A percentile compares a stretch with the other conserved stretches of the same genome.
Evolutionary conservation across 1,140 invertebrate genomes (phyloP).

Genomic region (Gryon sp.): DNA sequence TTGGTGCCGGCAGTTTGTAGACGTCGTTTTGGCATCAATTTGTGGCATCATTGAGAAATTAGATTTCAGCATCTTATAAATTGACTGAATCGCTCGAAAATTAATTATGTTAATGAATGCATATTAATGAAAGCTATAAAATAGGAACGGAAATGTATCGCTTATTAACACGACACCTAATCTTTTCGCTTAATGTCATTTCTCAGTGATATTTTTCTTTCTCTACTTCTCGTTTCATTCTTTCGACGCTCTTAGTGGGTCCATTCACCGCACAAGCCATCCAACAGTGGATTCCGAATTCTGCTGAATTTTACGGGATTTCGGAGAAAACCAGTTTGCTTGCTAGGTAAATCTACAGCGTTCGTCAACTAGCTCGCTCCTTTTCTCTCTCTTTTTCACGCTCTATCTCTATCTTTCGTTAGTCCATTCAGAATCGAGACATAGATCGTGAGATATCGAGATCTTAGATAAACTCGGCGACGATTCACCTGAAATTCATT

Average conservation of each 20-base stretch:
- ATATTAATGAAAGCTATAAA: constrained; percentile 54
- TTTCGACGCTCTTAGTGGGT: constrained; percentile 41
- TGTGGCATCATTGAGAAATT: constrained; percentile 3
- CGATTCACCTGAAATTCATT: constrained; percentile 52
- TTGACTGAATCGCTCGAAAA: constrained; percentile 14
- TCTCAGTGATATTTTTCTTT: constrained; percentile 54
- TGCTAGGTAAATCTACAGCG: constrained; percentile 56
- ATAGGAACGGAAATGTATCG: constrained; percentile 52
- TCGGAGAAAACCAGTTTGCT: constrained; percentile 72
- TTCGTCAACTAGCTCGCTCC: constrained; percentile 47
- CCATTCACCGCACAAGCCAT: constrained; percentile 47
- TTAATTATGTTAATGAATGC: constrained; percentile 55
- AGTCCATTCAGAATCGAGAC: constrained; percentile 54
- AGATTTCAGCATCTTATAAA: constrained; percentile 10
- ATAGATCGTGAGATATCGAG: constrained; percentile 59
- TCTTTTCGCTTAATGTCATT: constrained; percentile 52
- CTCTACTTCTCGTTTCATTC: constrained; percentile 37
- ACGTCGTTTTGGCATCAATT: constrained; percentile 10
- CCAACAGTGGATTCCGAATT: constrained; percentile 55
- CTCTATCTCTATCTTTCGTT: constrained; percentile 10
- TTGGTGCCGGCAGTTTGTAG: background rate
- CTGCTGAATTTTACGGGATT: constrained; percentile 67
- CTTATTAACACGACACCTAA: constrained; percentile 61
- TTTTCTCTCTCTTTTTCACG: too few species aligned
- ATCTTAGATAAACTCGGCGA: constrained; percentile 56